Percentiles rank a stretch among this genome's conserved stretches.
Conservation (phyloP, 2,888 invertebrate genomes). For the Chrysomela aeneicollis region DNA sequence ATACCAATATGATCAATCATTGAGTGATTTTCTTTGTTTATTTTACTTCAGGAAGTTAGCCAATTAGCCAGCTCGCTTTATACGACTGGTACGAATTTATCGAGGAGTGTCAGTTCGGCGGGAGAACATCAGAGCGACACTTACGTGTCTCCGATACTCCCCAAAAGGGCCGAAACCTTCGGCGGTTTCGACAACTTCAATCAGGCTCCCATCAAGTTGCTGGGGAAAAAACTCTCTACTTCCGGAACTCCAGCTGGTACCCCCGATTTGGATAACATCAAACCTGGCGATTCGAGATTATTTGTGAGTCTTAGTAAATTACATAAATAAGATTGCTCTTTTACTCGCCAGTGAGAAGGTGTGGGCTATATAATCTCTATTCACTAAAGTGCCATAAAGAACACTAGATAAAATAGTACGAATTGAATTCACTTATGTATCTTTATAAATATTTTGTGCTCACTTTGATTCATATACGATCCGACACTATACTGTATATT, state of each 20-base stretch:
- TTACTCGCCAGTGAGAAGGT: too few relatives aligned
- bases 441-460: too few relatives aligned
- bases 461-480: too few relatives aligned
- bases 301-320: conserved; percentile 58
- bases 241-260: conserved; percentile 56
- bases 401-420: too few relatives aligned
- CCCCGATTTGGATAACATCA: conserved; percentile 59
- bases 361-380: too few relatives aligned
- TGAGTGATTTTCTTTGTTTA: neutral
- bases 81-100: conserved; percentile 79
- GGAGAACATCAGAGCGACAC: conserved; percentile 90
- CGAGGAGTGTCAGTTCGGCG: conserved; percentile 91
- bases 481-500: too few relatives aligned
- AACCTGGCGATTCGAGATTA: conserved; percentile 59
- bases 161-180: conserved; percentile 94
- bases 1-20: too few relatives aligned
- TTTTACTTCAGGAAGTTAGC: conserved; percentile 70
- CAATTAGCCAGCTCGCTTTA: conserved; percentile 78
- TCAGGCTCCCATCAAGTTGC: conserved; percentile 54
- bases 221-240: conserved; percentile 57
- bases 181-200: conserved; percentile 85
- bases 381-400: too few relatives aligned
- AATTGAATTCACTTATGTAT: too few relatives aligned
- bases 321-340: too few relatives aligned
- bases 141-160: conserved; percentile 85